Evolutionary conservation across 2,888 invertebrate species (phyloP).

Genomic region (Idaea dimidiata): DNA sequence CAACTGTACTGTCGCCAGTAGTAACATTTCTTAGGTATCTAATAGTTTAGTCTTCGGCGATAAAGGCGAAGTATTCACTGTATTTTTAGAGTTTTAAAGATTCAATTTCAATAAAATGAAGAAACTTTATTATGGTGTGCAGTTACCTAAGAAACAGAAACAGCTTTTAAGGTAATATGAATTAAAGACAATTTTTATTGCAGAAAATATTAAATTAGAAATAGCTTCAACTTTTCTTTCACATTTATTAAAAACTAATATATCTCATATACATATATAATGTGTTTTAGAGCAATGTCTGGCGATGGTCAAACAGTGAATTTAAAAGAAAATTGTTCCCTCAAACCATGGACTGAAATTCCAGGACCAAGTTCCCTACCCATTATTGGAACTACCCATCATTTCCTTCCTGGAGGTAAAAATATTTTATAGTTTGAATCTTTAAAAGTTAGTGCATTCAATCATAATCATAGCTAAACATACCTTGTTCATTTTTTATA

Average conservation of each 20-base stretch:
- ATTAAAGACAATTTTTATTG: too few species aligned
- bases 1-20: not conserved
- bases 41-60: not conserved
- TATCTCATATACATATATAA: slow-evolving; percentile 4
- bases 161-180: not conserved
- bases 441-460: not conserved
- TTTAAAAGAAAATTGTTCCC: slow-evolving; percentile 5
- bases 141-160: not conserved
- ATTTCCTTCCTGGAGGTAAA: slow-evolving; percentile 49
- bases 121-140: not conserved
- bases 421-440: slow-evolving; percentile 8
- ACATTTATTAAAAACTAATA: not conserved
- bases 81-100: not conserved
- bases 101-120: not conserved
- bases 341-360: slow-evolving; percentile 56
- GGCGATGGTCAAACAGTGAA: slow-evolving; percentile 17
- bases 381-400: slow-evolving; percentile 52
- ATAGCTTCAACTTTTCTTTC: too few species aligned
- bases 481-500: too few species aligned
- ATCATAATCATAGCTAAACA: too few species aligned
- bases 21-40: not conserved
- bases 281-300: slow-evolving; percentile 21
- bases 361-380: slow-evolving; percentile 69
- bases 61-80: not conserved
- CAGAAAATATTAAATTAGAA: too few species aligned